Evolutionary conservation across 2,797 vertebrate species (phyloP).

Genomic region (Helicolenus hilgendorfi): DNA sequence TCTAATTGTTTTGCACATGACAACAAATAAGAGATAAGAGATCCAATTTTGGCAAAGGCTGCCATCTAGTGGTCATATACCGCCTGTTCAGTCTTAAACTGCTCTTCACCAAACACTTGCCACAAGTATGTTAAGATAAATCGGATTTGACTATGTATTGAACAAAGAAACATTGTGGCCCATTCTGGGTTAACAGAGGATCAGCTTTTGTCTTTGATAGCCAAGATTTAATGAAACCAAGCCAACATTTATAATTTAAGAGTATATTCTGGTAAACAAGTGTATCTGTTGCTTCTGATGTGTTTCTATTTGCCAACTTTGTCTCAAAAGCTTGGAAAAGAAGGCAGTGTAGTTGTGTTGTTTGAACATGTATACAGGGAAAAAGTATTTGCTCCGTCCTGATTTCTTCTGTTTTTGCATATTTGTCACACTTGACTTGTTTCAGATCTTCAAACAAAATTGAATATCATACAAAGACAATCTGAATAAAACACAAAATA

Average conservation of each 20-base stretch:
- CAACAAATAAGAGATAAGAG: not conserved
- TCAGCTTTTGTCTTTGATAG: not conserved
- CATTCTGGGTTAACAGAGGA: not conserved
- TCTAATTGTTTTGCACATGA: not conserved
- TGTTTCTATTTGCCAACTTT: not conserved
- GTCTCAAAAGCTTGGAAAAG: not conserved
- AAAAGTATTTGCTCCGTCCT: not conserved
- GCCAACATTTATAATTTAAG: not conserved
- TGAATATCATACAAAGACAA: not conserved
- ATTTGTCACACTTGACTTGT: not conserved
- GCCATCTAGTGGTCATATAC: conserved; percentile 66
- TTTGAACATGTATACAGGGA: not conserved
- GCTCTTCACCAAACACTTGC: not conserved
- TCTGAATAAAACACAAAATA: not conserved
- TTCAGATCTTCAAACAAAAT: not conserved
- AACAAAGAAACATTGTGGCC: not conserved
- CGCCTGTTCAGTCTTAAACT: not conserved
- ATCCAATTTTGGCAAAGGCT: conserved; percentile 18
- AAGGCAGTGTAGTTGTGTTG: not conserved
- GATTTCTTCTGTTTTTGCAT: not conserved
- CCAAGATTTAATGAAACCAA: not conserved
- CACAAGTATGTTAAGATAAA: not conserved
- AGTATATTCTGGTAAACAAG: not conserved
- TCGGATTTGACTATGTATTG: not conserved
- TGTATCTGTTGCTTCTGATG: not conserved